phyloP scores from a whole-genome alignment of 2,113 vertebrate genomes.

The Colius striatus region DNA sequence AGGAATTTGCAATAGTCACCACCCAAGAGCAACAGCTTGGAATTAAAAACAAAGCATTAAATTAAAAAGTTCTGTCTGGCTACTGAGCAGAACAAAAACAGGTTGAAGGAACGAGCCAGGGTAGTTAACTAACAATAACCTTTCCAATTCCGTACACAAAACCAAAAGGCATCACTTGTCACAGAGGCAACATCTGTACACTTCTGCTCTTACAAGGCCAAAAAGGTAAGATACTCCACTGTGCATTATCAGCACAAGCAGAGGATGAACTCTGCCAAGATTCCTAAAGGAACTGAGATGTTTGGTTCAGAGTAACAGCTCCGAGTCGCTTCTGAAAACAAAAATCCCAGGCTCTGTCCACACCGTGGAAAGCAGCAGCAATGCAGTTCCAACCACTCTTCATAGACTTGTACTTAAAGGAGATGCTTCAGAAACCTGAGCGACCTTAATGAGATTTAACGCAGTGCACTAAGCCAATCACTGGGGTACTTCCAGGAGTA shows the following conservation, averaged over 20 bases:
- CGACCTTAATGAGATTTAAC: background rate
- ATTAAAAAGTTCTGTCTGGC: background rate
- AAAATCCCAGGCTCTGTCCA: background rate
- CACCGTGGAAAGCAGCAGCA: background rate
- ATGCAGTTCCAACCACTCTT: background rate
- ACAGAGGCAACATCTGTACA: background rate
- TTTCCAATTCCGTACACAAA: background rate
- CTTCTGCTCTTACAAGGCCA: background rate
- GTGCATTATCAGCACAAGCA: background rate
- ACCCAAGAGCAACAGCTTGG: background rate
- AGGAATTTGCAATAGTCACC: background rate
- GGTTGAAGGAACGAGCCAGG: background rate
- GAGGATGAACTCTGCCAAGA: background rate
- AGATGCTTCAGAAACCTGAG: background rate
- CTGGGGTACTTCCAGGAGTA: background rate
- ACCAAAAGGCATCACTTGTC: background rate
- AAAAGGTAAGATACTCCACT: background rate
- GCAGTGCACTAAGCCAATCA: background rate
- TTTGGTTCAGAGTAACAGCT: background rate
- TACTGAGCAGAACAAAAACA: background rate
- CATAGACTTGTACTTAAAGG: fast-evolving
- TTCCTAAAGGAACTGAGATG: fast-evolving
- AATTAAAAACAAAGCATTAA: fast-evolving
- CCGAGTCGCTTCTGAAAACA: fast-evolving
- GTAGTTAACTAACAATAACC: background rate